A percentile compares a stretch with the other conserved stretches of the same genome.
phyloP scores from a whole-genome alignment of 2,113 vertebrate species.

The Papio anubis region DNA sequence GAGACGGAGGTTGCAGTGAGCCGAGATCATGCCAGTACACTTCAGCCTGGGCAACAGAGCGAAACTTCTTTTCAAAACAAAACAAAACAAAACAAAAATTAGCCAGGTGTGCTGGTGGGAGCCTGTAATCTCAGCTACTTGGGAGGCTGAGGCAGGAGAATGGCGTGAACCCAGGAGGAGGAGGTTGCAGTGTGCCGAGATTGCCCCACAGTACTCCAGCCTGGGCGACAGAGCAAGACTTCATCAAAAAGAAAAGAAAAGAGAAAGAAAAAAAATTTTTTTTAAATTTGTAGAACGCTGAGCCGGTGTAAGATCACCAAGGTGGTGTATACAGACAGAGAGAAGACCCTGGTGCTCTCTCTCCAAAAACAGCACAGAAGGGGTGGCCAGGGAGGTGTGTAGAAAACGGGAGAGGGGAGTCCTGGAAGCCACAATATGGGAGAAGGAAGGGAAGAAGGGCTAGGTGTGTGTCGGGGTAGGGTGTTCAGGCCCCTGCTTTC shows the following conservation, averaged over 20 bases:
- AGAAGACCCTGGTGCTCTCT: not conserved
- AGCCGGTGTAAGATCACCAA: not conserved
- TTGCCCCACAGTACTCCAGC: not conserved
- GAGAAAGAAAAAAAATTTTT: not conserved
- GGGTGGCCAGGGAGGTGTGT: not conserved
- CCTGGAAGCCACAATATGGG: not conserved
- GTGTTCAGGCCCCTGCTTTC: not conserved
- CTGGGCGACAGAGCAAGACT: not conserved
- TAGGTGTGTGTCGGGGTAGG: not conserved
- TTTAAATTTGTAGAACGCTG: not conserved
- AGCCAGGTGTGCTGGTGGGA: too few relatives aligned
- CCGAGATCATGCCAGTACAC: not conserved
- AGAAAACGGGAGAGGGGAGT: not conserved
- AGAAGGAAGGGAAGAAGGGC: not conserved
- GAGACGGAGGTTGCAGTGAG: not conserved
- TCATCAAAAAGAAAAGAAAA: not conserved
- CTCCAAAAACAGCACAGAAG: not conserved
- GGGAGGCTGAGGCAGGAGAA: too few relatives aligned
- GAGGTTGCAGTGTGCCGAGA: not conserved
- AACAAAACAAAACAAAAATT: not conserved
- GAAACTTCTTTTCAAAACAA: not conserved
- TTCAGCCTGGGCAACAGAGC: not conserved
- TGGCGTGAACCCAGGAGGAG: not conserved
- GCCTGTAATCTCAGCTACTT: too few relatives aligned
- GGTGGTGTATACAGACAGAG: not conserved